Evolutionary conservation across 2,888 invertebrate genomes (phyloP).

Genomic region (Melanostoma mellinum): DNA sequence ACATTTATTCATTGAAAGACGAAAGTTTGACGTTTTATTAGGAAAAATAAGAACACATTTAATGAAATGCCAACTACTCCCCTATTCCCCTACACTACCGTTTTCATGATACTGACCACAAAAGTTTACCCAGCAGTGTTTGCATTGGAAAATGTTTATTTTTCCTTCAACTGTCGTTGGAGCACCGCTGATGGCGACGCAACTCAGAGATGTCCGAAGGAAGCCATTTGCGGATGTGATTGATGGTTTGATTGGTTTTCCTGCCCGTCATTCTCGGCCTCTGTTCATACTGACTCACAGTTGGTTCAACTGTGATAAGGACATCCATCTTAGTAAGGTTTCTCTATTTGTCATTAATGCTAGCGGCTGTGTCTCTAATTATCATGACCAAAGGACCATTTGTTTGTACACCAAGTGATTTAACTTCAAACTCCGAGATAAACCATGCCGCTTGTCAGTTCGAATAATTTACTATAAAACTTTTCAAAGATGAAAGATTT

Average conservation of each 20-base stretch:
- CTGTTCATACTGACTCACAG: not conserved
- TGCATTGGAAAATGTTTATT: constrained; percentile 52
- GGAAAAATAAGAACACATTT: too few relatives aligned
- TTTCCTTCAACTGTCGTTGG: constrained; percentile 24
- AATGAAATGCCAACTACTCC: not conserved
- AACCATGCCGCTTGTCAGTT: constrained; percentile 39
- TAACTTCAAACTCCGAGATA: constrained; percentile 51
- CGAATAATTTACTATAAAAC: constrained; percentile 61
- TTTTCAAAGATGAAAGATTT: constrained; percentile 49
- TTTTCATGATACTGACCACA: not conserved
- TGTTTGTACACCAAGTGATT: constrained; percentile 58
- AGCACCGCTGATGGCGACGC: constrained; percentile 21
- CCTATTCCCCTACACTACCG: not conserved
- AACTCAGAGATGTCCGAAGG: constrained; percentile 12
- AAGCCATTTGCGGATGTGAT: constrained; percentile 59
- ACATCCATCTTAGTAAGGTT: constrained; percentile 66
- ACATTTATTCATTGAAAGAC: too few relatives aligned
- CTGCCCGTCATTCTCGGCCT: constrained; percentile 26
- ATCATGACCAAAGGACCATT: constrained; percentile 53
- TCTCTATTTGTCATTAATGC: constrained; percentile 62
- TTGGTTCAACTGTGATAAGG: constrained; percentile 21
- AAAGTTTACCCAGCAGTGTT: constrained; percentile 32
- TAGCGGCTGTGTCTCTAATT: constrained; percentile 65
- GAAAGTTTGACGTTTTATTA: too few relatives aligned
- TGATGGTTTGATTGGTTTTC: constrained; percentile 71